Evolutionary conservation across 2,797 vertebrate genomes (phyloP).

Genomic region (Chelonia mydas): DNA sequence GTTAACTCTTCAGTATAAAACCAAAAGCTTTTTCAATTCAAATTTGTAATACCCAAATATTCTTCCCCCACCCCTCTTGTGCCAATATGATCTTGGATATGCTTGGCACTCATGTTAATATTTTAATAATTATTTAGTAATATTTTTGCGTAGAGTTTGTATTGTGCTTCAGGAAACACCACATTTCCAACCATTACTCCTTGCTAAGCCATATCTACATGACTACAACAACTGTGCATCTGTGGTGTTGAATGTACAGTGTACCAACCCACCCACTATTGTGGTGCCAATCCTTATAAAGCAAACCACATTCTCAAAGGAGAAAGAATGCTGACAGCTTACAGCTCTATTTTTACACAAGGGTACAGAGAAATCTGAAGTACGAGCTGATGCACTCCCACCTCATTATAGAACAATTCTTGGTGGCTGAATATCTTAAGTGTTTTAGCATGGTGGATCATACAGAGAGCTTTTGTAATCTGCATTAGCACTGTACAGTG

Average conservation of each 20-base stretch:
- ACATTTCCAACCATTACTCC: conserved; percentile 25
- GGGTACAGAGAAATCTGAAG: conserved; percentile 12
- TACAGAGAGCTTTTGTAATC: neutral
- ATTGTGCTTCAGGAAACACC: conserved; percentile 26
- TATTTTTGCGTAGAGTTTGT: neutral
- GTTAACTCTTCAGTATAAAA: neutral
- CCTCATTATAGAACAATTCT: conserved; percentile 35
- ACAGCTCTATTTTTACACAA: neutral
- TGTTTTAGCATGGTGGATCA: neutral
- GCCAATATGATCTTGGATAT: neutral
- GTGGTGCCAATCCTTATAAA: neutral
- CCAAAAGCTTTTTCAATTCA: neutral
- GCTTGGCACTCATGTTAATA: neutral
- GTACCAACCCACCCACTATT: conserved; percentile 5
- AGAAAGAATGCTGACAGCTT: neutral
- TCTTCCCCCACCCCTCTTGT: neutral
- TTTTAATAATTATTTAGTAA: neutral
- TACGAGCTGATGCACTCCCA: neutral
- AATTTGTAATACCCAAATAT: neutral
- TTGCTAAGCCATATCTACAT: neutral
- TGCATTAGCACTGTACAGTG: neutral
- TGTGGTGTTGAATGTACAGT: neutral
- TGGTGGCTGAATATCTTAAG: neutral
- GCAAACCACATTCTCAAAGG: neutral
- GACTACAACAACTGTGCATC: neutral